Evolutionary conservation across 2,797 vertebrate species (phyloP), one percentile per base, ranked within the genome.

Genomic region (Oryzias sinensis): DNA sequence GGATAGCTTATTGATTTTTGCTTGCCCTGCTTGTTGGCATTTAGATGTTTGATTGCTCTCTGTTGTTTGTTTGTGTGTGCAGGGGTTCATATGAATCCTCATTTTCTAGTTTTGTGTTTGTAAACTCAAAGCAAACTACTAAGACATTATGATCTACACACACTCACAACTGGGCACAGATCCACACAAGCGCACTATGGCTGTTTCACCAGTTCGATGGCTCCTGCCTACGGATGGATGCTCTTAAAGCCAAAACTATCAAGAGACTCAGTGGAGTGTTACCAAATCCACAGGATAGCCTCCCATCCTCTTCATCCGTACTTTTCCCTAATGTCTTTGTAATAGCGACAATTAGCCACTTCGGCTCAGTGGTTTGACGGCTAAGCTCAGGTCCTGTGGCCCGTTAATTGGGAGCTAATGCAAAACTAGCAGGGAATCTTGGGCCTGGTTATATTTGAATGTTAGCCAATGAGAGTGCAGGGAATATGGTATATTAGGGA

Each of bases 301-400:
- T 44, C 43, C 24, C 33, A 37, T 42, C 8, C 58, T 16, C 17
- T n/a, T 16, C 27, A 16, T 9, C 22, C 14, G 5, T 43, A 47
- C 45, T 56, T 45, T 37, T 53, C 52, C 56, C 55, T 73, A 81
- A 84, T 84, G 53, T 64, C 25, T 68, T n/a, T 42, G 70, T 79
- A 85, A 87, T 72, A 61, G 71, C 37, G 3, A 78, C 78, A 76
- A 83, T 89, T 88, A 87, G 80, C 68, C 71, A 52, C 70, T 60
- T n/a, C 40, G 65, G 76, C 82, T 67, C 42, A 18, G 25, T 72
- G 72, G 62, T 59, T 83, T 62, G 67, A 71, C 68, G 56, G 56
- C 71, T 80, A 43, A 77, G 67, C 74, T 55, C 24, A 1, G 49
- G 61, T 68, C 78, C 55, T 29, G 57, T 63, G 69, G 67, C 58